These are phyloP conservation scores for Chelonoidis abingdonii DNA, from an alignment of 2,113 vertebrate genomes.

Conservation along the genomic window DNA sequence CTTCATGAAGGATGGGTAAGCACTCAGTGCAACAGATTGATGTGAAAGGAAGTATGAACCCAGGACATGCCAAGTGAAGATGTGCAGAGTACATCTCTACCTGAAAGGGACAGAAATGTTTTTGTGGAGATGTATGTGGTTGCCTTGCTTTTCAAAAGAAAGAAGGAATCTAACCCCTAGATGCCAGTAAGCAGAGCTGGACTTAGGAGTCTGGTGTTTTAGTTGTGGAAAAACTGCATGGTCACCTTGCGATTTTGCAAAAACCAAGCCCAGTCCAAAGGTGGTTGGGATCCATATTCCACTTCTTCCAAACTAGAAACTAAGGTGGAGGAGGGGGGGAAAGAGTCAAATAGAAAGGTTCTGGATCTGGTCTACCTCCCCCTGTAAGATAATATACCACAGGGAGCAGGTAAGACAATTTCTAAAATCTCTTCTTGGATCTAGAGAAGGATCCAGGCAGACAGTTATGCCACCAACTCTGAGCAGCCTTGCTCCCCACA, in stretches of 20 bases:
- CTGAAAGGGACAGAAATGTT: too few relatives aligned
- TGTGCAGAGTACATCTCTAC: not conserved
- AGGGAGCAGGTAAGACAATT: not conserved
- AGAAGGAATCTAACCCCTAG: not conserved
- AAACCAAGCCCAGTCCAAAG: not conserved
- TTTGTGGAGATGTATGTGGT: not conserved
- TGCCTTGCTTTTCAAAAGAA: not conserved
- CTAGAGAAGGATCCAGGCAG: not conserved
- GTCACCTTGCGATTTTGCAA: too few relatives aligned
- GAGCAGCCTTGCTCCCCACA: too few relatives aligned
- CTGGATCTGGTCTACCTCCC: too few relatives aligned
- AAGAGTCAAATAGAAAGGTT: too few relatives aligned
- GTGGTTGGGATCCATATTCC: not conserved
- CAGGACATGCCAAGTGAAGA: not conserved
- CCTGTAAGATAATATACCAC: too few relatives aligned
- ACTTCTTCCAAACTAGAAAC: not conserved
- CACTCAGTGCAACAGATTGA: too few relatives aligned
- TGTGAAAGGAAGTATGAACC: accelerated
- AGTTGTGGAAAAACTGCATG: too few relatives aligned
- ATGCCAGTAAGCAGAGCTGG: not conserved
- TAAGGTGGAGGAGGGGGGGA: not conserved
- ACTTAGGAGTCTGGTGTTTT: not conserved
- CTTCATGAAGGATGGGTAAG: too few relatives aligned
- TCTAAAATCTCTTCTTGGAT: not conserved
- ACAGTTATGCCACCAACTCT: not conserved